These are phyloP conservation scores for Nephotettix cincticeps DNA, from an alignment of 1,140 invertebrate genomes.

Conservation along the genomic window DNA sequence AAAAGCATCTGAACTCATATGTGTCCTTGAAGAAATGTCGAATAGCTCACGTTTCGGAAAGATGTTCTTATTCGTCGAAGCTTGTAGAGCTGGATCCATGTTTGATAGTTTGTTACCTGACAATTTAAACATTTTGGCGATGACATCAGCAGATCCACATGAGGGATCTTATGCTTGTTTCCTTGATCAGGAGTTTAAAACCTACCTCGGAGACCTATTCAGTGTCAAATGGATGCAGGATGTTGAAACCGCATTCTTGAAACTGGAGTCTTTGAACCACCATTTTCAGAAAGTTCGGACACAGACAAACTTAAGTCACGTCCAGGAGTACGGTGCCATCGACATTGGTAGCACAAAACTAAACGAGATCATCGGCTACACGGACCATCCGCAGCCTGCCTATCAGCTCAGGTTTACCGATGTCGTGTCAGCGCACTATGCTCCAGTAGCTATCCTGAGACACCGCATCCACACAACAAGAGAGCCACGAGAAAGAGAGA, in stretches of 20 bases:
- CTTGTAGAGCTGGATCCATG: constrained; percentile 69
- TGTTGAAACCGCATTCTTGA: constrained; percentile 57
- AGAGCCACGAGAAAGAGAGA: constrained; percentile 15
- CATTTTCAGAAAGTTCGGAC: constrained; percentile 59
- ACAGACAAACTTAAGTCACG: constrained; percentile 62
- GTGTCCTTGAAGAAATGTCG: constrained; percentile 53
- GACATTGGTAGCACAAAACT: constrained; percentile 47
- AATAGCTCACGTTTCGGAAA: constrained; percentile 48
- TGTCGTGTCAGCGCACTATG: constrained; percentile 47
- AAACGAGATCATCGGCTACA: constrained; percentile 48
- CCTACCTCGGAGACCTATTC: constrained; percentile 62
- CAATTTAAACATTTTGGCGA: constrained; percentile 60
- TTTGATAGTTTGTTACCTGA: constrained; percentile 58
- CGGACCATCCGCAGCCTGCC: neutral
- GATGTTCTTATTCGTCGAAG: constrained; percentile 65
- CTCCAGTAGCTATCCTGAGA: constrained; percentile 45
- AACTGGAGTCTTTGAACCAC: constrained; percentile 53
- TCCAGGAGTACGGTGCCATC: constrained; percentile 59
- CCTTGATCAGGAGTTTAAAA: constrained; percentile 51
- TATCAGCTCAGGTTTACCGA: constrained; percentile 35
- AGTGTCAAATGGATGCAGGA: constrained; percentile 70
- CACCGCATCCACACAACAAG: constrained; percentile 37
- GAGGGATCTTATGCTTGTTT: constrained; percentile 65
- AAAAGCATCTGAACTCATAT: constrained; percentile 41
- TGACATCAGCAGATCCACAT: constrained; percentile 62